Conservation (phyloP, 92 coral and sea anemone genomes). For the Diadumene lineata region DNA sequence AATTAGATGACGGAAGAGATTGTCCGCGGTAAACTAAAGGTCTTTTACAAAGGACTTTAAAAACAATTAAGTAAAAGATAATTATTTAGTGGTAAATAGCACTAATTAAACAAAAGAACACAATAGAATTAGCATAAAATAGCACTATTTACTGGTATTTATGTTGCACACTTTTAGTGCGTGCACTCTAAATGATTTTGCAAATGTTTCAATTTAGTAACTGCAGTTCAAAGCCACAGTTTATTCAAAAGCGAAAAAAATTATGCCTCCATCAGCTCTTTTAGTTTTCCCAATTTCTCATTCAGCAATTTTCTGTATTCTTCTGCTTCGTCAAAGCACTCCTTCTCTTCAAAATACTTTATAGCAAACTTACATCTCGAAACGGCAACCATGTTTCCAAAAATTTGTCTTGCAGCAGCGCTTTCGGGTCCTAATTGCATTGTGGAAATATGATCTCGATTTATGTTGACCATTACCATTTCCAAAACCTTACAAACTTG, state of each 20-base stretch:
- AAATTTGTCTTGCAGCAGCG: slow-evolving; percentile 3
- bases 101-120: too few species aligned
- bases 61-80: too few species aligned
- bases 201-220: too few species aligned
- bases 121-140: too few species aligned
- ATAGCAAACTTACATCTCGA: slow-evolving; percentile 16
- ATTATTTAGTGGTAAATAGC: too few species aligned
- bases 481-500: slow-evolving; percentile 1
- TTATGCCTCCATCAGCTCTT: slow-evolving; percentile 14
- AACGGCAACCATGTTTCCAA: slow-evolving; percentile 10
- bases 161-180: too few species aligned
- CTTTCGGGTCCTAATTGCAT: slow-evolving; percentile 9
- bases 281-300: background rate
- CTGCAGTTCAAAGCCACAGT: background rate
- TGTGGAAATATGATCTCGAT: slow-evolving; percentile 13
- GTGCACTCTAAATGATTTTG: too few species aligned
- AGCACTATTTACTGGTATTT: too few species aligned
- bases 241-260: background rate
- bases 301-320: background rate
- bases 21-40: too few species aligned
- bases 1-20: too few species aligned
- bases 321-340: background rate
- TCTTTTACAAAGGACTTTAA: too few species aligned
- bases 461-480: slow-evolving; percentile 6
- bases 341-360: slow-evolving; percentile 6